phyloP scores from a whole-genome alignment of 1,140 invertebrate species.

The Zaprionus ornatus region DNA sequence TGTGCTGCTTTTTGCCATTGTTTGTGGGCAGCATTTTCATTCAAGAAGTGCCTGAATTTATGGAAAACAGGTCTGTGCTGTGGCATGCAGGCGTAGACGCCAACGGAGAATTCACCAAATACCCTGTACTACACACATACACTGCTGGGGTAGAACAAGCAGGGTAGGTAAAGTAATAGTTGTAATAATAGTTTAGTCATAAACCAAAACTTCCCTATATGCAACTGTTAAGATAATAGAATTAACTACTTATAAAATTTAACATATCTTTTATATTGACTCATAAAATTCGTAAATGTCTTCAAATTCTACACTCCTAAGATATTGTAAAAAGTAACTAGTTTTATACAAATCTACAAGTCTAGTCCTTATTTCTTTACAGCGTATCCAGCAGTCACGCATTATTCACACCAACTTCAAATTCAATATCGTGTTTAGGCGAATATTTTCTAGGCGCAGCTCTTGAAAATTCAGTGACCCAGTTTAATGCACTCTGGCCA shows the following conservation, averaged over 20 bases:
- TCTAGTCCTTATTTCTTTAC: too few species aligned
- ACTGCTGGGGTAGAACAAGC: too few species aligned
- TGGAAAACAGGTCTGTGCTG: conserved; percentile 76
- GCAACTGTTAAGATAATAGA: too few species aligned
- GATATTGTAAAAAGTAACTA: too few species aligned
- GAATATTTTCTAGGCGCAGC: conserved; percentile 71
- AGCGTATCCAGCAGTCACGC: conserved; percentile 6
- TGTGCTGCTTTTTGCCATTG: conserved; percentile 28
- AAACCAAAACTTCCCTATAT: too few species aligned
- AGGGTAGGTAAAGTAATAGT: too few species aligned
- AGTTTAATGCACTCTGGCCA: conserved; percentile 49
- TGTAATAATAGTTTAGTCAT: too few species aligned
- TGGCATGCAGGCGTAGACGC: conserved; percentile 70
- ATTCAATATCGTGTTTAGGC: conserved; percentile 29
- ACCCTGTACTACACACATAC: conserved; percentile 2
- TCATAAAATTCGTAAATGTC: too few species aligned
- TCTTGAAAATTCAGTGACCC: conserved; percentile 78
- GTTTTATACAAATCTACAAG: background rate
- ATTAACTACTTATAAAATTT: too few species aligned
- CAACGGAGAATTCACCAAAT: conserved; percentile 36
- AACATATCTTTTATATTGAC: too few species aligned
- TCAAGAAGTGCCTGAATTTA: conserved; percentile 67
- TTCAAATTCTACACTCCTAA: too few species aligned
- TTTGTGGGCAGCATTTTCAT: conserved; percentile 48
- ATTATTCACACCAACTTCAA: background rate